Base-by-base conservation (phyloP, 2,113 vertebrate species). In the Silurus glanis region DNA sequence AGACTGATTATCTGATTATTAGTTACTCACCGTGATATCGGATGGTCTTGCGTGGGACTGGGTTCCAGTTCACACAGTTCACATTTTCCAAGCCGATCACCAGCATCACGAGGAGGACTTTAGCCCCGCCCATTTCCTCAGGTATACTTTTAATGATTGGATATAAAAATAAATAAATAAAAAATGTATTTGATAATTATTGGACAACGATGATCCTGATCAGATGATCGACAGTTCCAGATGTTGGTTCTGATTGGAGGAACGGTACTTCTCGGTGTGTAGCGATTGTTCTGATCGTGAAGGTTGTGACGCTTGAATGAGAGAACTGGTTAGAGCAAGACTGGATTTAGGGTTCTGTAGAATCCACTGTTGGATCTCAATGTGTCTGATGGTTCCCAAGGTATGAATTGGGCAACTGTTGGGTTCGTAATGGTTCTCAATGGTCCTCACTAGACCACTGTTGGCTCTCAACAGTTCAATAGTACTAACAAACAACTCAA, bases 21-120 rank as follows among this genome's bases (percentile, higher is more conserved):
- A 84, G 45, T 84, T 62, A 91, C 94, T 95, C 90, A 96, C 95
- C 94, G 25, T 92, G 93, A 86, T 94, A 92, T 79, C 93, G 91
- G 25, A 96, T 91, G 0, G 95, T 96, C 91, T 96, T 96, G 83
- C 95, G 95, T 0, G 95, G 95, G 82, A 94, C 12, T 19, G 95
- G 94, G 89, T 96, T 95, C 95, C 95, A 96, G 91, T 95, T 95
- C 87, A 95, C 93, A 56, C 93, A 91, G 74, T 91, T 83, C 9
- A 92, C 92, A 89, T 89, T 91, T 88, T 94, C 92, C 92, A 92
- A 93, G 89, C 94, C 92, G 47, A 94, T 88, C 88, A 94, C 85
- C 72, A 94, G 89, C 85, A 94, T 87, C 92, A 95, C 80, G 61
- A 95, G 91, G 87, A 95, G 89, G 91, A 95, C 89, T 85, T 91